Evolutionary conservation across 1,140 invertebrate genomes (phyloP), one percentile per base, ranked within the genome.

Genomic region (Drosophila funebris): DNA sequence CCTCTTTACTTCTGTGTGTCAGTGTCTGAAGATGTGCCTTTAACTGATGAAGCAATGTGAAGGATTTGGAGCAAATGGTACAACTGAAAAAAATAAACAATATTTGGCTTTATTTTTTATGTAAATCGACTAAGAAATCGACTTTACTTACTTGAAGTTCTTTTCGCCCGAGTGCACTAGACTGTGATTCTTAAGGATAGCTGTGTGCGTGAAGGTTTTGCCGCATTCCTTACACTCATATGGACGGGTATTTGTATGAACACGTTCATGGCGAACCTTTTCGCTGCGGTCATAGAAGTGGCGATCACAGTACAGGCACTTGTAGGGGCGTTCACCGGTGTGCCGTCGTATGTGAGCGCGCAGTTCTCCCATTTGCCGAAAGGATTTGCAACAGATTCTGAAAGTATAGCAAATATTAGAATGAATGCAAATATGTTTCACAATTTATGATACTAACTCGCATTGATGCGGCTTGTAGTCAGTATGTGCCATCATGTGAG

Each of bases 181-280:
- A 4, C 56, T 72, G 36, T 91, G 90, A 18, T 91, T 91, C 16
- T 91, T 91, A 0, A 91, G 63, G 9, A 83, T 91, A 4, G 90
- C 84, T 0, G 81, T 92, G 84, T 94, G 93, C n/a, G 93, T 93
- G 50, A 94, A 94, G 3, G 93, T 92, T 73, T 94, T 94, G 0
- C 93, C 93, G 69, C 94, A 94, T 67, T 93, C 93, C 13, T 89
- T 90, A 71, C 94, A 94, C 64, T 92, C 93, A 61, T 93, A 94
- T 0, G 94, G 94, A 6, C 94, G 80, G 11, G 93, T 93, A 58
- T 94, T 94, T 4, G 93, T 94, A 77, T 94, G 93, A 18, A 94
- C 93, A 7, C 90, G 68, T 31, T 91, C 90, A 41, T 91, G 90
- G 6, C 87, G 71, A 13, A 85, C 66, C 41, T 81, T 75, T 43